phyloP scores from a whole-genome alignment of 2,888 invertebrate species.

The Ochropacha duplaris region DNA sequence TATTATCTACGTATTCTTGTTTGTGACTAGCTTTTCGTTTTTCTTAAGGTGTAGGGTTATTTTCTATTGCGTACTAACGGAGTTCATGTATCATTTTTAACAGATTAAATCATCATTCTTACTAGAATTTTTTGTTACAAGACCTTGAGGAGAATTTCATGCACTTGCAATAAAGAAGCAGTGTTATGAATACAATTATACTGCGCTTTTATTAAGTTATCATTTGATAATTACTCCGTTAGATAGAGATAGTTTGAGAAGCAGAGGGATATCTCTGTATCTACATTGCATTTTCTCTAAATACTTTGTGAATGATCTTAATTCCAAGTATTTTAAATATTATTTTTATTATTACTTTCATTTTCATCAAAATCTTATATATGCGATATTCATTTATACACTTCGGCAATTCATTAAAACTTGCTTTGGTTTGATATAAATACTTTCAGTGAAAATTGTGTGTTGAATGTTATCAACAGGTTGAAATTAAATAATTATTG shows the following conservation, averaged over 20 bases:
- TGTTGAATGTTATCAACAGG: background rate
- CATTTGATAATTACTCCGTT: background rate
- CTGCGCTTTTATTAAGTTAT: background rate
- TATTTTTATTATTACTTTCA: background rate
- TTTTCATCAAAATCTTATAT: background rate
- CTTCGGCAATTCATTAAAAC: background rate
- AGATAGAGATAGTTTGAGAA: background rate
- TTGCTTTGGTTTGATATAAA: background rate
- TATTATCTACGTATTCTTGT: constrained; percentile 25
- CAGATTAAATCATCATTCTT: constrained; percentile 47
- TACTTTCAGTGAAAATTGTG: constrained; percentile 1
- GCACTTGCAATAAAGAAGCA: background rate
- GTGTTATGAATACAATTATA: background rate
- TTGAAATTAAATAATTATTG: background rate
- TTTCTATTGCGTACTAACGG: constrained; percentile 38
- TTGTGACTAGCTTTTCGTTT: constrained; percentile 42
- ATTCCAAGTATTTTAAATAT: background rate
- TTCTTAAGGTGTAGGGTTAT: constrained; percentile 41
- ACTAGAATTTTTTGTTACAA: constrained; percentile 48
- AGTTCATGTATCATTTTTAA: constrained; percentile 53
- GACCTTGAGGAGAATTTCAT: constrained; percentile 29
- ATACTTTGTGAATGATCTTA: background rate
- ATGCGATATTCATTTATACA: background rate
- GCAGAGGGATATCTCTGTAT: background rate
- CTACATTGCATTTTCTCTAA: background rate